phyloP scores from a whole-genome alignment of 2,797 vertebrate species.

The Acanthiza pusilla region DNA sequence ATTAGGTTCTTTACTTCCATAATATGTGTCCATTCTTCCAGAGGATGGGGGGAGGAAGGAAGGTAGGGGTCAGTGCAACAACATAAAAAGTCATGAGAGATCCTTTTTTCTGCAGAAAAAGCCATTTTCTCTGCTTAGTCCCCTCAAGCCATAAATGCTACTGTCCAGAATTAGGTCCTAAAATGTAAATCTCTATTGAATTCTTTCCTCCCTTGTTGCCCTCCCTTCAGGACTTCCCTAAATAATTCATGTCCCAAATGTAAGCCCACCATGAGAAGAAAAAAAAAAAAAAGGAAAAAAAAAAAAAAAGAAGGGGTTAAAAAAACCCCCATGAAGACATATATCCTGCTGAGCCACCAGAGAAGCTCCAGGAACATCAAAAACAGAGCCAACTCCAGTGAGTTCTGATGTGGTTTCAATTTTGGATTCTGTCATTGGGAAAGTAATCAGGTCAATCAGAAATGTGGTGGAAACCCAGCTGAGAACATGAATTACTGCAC shows the following conservation, averaged over 20 bases:
- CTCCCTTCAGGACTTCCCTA: not conserved
- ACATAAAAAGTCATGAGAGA: not conserved
- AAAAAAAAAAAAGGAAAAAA: rapidly evolving
- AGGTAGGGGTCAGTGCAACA: not conserved
- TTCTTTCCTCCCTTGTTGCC: not conserved
- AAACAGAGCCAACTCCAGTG: slow-evolving; percentile 48
- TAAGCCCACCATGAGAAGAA: not conserved
- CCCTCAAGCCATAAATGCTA: not conserved
- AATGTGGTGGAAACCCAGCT: slow-evolving; percentile 66
- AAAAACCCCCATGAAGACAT: slow-evolving; percentile 23
- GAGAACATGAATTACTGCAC: slow-evolving; percentile 68
- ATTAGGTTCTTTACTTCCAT: not conserved
- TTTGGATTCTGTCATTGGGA: slow-evolving; percentile 68
- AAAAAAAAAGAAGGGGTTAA: rapidly evolving
- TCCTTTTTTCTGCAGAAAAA: not conserved
- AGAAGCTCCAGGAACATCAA: slow-evolving; percentile 64
- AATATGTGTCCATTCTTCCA: not conserved
- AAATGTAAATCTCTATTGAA: not conserved
- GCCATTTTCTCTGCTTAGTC: not conserved
- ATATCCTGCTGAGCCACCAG: slow-evolving; percentile 62
- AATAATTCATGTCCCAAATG: not conserved
- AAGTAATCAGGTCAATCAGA: slow-evolving; percentile 70
- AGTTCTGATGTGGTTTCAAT: slow-evolving; percentile 69
- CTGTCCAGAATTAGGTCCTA: not conserved
- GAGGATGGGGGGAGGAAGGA: not conserved